A percentile compares a stretch with the other conserved stretches of the same genome.
Evolutionary conservation across 1,140 invertebrate genomes (phyloP).

Genomic region (Neomicropteryx cornuta): DNA sequence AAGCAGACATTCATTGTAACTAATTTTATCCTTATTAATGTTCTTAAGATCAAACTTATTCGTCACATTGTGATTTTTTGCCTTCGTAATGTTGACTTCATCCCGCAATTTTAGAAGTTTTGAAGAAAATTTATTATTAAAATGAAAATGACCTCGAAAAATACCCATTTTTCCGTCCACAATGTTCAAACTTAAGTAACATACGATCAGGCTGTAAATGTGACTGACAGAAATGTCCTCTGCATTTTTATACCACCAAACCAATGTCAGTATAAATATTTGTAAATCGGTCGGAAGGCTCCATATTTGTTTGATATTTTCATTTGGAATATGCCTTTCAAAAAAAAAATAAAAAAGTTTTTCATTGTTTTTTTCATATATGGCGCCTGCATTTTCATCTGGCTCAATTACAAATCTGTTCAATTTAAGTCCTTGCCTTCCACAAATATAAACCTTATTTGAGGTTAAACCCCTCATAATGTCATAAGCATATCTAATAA

Average conservation of each 20-base stretch:
- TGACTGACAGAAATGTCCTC: slow-evolving; percentile 37
- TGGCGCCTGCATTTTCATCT: slow-evolving; percentile 26
- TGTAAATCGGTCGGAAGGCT: slow-evolving; percentile 46
- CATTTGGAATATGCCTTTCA: slow-evolving; percentile 33
- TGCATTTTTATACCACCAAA: slow-evolving; percentile 54
- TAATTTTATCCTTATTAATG: slow-evolving; percentile 33
- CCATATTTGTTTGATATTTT: slow-evolving; percentile 26
- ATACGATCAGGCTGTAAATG: slow-evolving; percentile 48
- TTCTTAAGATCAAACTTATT: slow-evolving; percentile 18
- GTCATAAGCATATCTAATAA: slow-evolving; percentile 55
- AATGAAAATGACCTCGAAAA: slow-evolving; percentile 30
- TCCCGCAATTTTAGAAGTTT: slow-evolving; percentile 25
- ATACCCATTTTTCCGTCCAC: slow-evolving; percentile 48
- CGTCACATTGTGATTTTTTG: slow-evolving; percentile 17
- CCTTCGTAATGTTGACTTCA: slow-evolving; percentile 8
- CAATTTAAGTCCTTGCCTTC: slow-evolving; percentile 22
- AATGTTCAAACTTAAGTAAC: slow-evolving; percentile 45
- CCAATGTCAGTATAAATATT: slow-evolving; percentile 48
- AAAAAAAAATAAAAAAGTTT: slow-evolving; percentile 31
- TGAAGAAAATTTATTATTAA: slow-evolving; percentile 31
- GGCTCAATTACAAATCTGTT: slow-evolving; percentile 21
- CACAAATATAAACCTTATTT: slow-evolving; percentile 29
- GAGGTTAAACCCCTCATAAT: slow-evolving; percentile 38
- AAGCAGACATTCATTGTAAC: slow-evolving; percentile 46
- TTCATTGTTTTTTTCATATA: slow-evolving; percentile 18